These are phyloP conservation scores for Drosophila orosa DNA, from an alignment of 1,140 invertebrate genomes.

Conservation along the genomic window DNA sequence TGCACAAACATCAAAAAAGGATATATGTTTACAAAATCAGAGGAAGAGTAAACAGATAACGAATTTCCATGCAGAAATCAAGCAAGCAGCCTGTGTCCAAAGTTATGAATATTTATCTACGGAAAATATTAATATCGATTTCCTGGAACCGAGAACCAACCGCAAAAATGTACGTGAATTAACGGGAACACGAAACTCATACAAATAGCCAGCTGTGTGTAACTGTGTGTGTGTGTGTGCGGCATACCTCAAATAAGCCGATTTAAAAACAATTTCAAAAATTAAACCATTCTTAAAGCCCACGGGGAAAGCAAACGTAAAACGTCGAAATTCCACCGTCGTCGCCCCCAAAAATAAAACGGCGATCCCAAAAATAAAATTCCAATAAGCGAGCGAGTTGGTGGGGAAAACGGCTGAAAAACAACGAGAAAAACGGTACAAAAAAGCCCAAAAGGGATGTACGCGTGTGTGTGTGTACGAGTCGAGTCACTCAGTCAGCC, in stretches of 20 bases:
- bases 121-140: conserved; percentile 20
- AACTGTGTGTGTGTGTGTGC: conserved; percentile 10
- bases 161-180: conserved; percentile 3
- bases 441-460: conserved; percentile 15
- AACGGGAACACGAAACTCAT: background rate
- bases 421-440: background rate
- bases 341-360: conserved; percentile 18
- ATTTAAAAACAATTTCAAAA: conserved; percentile 71
- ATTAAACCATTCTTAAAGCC: conserved; percentile 58
- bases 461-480: background rate
- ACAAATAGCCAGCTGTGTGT: conserved; percentile 17
- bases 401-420: conserved; percentile 9
- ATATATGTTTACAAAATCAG: conserved; percentile 19
- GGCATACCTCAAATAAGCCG: conserved; percentile 62
- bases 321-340: conserved; percentile 1
- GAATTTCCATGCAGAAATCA: conserved; percentile 1
- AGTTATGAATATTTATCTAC: conserved; percentile 26
- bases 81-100: background rate
- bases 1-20: background rate
- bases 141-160: background rate
- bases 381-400: conserved; percentile 36
- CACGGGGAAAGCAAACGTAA: conserved; percentile 28
- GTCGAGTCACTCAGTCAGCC: conserved; percentile 43
- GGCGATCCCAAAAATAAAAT: conserved; percentile 57
- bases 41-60: background rate